phyloP scores from a whole-genome alignment of 2,113 vertebrate species.

The Petroica traversi region DNA sequence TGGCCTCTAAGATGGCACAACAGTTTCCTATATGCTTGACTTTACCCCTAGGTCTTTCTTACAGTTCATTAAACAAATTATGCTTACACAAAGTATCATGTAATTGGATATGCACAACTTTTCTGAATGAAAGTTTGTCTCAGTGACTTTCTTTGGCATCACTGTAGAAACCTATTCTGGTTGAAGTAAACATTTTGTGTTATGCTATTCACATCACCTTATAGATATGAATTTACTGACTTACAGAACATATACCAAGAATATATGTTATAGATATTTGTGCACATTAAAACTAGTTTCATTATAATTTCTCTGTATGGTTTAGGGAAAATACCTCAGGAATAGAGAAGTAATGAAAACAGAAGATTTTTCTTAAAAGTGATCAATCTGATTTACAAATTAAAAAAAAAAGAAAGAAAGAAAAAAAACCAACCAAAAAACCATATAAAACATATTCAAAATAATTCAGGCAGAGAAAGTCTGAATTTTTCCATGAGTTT shows the following conservation, averaged over 20 bases:
- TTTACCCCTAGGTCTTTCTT: neutral
- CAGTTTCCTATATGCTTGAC: neutral
- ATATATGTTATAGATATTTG: neutral
- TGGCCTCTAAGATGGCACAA: neutral
- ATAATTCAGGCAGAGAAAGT: neutral
- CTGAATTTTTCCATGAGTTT: neutral
- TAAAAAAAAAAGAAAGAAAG: no score
- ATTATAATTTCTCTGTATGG: neutral
- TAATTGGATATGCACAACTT: neutral
- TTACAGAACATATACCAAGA: neutral
- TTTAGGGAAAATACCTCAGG: neutral
- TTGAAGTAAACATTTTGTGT: neutral
- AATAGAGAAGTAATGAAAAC: neutral
- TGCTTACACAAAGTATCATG: neutral
- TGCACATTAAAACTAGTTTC: neutral
- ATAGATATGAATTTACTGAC: neutral
- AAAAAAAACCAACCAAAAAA: neutral
- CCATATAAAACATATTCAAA: neutral
- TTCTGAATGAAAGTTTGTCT: neutral
- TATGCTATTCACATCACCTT: fast-evolving
- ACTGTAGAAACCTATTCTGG: neutral
- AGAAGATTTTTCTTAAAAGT: neutral
- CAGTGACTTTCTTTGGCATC: neutral
- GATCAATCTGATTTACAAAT: neutral
- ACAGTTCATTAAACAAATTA: neutral